Evolutionary conservation across 2,888 invertebrate genomes (phyloP), one percentile per base, ranked within the genome.

Genomic region (Aphodius sticticus): DNA sequence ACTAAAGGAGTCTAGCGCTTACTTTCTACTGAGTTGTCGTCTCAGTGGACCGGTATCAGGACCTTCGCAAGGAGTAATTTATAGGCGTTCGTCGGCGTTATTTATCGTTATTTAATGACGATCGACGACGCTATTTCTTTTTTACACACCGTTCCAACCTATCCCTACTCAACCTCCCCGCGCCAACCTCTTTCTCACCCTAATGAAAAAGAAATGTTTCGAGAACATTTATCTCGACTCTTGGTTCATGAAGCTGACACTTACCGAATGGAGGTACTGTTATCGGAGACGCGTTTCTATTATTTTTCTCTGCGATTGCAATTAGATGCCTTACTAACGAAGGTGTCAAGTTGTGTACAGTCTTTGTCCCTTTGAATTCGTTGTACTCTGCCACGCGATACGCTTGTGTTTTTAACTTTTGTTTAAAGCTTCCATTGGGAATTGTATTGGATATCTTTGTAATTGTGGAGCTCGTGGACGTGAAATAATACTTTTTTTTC

Each of bases 61-160:
- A 53, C 53, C 53, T 53, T 53, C 53, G 53, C 53, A 53, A 53
- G 53, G 53, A 53, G 53, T 53, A 53, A 53, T 53, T 53, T 53
- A 53, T 53, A 53, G 53, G 53, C 53, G 53, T 53, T 53, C 12
- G 53, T 12, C 53, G 53, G 53, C 53, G 53, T 53, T 53, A 53
- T 53, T 53, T 53, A 53, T 53, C 53, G 53, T 53, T 53, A 53
- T 53, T 53, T 53, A 53, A 53, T 53, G 53, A 53, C 53, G 53
- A 53, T 53, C 53, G 53, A 53, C 53, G 53, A 53, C 53, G 53
- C 53, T 53, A 53, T 53, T 53, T 53, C 53, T 53, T 53, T 53
- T 53, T 53, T 53, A 53, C 53, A 53, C 53, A 53, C 53, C 53
- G 53, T 53, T 12, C 53, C 53, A 53, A 53, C 53, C 53, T 53